Conservation (phyloP, 2,888 invertebrate species). For the Monoplex corrugatus region DNA sequence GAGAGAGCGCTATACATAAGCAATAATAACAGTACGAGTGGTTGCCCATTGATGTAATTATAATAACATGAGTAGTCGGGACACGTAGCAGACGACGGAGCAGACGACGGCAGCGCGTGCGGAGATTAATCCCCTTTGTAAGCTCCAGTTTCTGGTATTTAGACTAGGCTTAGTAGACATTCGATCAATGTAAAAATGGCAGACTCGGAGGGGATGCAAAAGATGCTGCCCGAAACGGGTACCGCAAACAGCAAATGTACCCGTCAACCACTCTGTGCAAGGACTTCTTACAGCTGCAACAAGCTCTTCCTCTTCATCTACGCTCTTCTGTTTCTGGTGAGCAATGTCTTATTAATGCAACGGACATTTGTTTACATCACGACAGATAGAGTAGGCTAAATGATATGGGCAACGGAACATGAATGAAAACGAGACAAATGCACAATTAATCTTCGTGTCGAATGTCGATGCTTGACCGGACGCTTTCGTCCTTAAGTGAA, state of each 20-base stretch:
- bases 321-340: conserved; percentile 69
- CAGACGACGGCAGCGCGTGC: not conserved
- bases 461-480: no score
- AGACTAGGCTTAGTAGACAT: not conserved
- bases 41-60: no score
- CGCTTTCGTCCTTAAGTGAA: no score
- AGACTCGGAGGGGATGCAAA: conserved; percentile 60
- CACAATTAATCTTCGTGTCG: no score
- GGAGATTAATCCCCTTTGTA: not conserved
- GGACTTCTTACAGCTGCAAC: conserved; percentile 70
- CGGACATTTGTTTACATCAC: not conserved
- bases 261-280: conserved; percentile 67
- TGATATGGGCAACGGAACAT: no score
- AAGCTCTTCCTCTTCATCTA: conserved; percentile 71
- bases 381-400: no score
- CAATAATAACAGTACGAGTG: not conserved
- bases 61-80: no score
- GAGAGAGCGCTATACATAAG: not conserved
- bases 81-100: no score
- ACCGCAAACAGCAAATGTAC: conserved; percentile 55
- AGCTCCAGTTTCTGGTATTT: not conserved
- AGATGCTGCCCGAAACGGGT: conserved; percentile 61
- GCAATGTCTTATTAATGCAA: conserved; percentile 43
- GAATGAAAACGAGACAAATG: no score
- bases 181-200: conserved; percentile 52